Evolutionary conservation across 37 sponge, comb jelly and placozoan species (phyloP).

Genomic region (Tethya wilhelma): DNA sequence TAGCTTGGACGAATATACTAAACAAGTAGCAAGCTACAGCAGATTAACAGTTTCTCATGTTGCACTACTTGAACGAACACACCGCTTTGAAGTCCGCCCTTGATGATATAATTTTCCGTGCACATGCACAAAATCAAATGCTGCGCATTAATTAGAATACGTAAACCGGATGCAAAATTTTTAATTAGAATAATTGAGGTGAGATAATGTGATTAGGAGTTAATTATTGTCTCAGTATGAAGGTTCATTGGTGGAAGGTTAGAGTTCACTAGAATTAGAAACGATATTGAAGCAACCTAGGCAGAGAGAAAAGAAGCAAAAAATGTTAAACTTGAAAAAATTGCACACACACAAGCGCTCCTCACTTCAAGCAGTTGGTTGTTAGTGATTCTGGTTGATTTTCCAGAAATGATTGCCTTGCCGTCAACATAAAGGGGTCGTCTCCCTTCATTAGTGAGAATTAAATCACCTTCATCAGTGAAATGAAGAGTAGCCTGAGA

Average conservation of each 20-base stretch:
- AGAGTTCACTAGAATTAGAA: conserved; percentile 50
- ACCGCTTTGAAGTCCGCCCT: no score
- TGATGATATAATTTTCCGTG: no score
- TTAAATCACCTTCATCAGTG: conserved; percentile 66
- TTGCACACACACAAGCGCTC: no score
- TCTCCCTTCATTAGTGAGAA: conserved; percentile 72
- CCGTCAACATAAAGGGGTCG: conserved; percentile 80
- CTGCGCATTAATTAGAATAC: no score
- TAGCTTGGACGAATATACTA: no score
- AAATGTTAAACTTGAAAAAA: neutral
- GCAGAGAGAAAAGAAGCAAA: neutral
- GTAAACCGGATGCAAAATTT: no score
- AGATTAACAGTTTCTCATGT: no score
- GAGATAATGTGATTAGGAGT: neutral
- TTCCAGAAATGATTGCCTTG: conserved; percentile 49
- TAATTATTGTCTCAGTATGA: no score
- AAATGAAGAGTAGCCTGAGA: conserved; percentile 73
- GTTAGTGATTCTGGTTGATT: conserved; percentile 49
- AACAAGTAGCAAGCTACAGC: no score
- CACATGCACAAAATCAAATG: no score
- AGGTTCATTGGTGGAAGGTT: no score
- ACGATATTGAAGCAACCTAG: conserved; percentile 51
- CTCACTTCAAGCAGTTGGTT: conserved; percentile 75
- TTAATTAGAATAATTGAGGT: neutral
- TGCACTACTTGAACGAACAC: no score